Percentiles rank a stretch among this genome's conserved stretches.
Evolutionary conservation across 2,113 vertebrate species (phyloP).

Genomic region (Indri indri): DNA sequence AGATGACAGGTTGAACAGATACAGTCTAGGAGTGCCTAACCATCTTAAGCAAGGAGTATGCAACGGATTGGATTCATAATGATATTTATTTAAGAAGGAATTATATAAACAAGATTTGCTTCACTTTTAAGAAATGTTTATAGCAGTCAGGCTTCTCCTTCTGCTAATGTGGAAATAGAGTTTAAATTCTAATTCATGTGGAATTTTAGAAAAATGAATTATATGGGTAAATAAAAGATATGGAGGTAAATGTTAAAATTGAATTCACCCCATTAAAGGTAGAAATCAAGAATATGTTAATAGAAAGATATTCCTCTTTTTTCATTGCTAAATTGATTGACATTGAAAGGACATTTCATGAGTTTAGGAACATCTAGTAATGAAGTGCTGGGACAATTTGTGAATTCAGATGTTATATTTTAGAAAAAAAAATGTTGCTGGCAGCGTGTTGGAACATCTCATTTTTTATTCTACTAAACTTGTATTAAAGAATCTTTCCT

Average conservation of each 20-base stretch:
- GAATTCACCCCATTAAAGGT: background rate
- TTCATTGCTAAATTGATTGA: background rate
- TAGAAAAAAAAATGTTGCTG: background rate
- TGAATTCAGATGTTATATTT: slow-evolving; percentile 51
- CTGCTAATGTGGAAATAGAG: background rate
- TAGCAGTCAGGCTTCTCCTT: background rate
- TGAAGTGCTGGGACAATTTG: slow-evolving; percentile 29
- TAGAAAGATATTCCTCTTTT: background rate
- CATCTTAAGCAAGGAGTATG: background rate
- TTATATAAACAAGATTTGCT: background rate
- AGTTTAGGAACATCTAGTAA: slow-evolving; percentile 7
- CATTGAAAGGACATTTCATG: background rate
- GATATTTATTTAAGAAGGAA: background rate
- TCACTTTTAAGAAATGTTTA: background rate
- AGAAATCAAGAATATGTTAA: background rate
- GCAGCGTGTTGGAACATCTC: slow-evolving; percentile 15
- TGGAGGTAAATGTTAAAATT: background rate
- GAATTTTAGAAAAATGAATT: background rate
- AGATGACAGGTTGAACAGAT: background rate
- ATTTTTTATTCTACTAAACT: slow-evolving; percentile 51
- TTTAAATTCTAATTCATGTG: background rate
- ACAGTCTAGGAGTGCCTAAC: background rate
- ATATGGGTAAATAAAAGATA: background rate
- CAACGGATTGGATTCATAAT: background rate
- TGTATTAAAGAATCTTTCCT: slow-evolving; percentile 32